Evolutionary conservation across 1,140 invertebrate genomes (phyloP).

Genomic region (Trichogramma pretiosum): DNA sequence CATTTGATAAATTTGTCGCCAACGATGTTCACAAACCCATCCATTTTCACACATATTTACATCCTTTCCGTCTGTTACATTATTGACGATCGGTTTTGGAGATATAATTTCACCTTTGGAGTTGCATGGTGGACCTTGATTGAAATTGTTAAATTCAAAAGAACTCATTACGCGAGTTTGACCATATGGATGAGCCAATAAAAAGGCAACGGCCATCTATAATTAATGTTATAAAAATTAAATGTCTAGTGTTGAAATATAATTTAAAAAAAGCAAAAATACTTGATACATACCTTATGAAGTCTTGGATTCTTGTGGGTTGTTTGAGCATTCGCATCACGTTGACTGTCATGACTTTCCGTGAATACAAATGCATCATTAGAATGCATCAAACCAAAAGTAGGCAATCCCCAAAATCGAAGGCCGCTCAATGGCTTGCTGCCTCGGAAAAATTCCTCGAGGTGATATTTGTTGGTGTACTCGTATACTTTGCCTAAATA

Average conservation of each 20-base stretch:
- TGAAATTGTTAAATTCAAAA: constrained; percentile 44
- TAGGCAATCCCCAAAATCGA: constrained; percentile 42
- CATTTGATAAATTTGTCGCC: constrained; percentile 70
- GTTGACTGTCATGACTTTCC: constrained; percentile 58
- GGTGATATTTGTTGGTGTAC: constrained; percentile 56
- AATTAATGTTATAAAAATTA: constrained; percentile 15
- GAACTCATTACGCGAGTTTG: constrained; percentile 69
- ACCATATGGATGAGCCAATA: constrained; percentile 70
- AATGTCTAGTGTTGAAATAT: neutral
- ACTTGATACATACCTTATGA: constrained; percentile 42
- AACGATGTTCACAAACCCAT: constrained; percentile 82
- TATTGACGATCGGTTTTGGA: constrained; percentile 54
- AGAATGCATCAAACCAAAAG: constrained; percentile 41
- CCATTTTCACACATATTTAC: constrained; percentile 56
- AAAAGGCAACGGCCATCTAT: constrained; percentile 68
- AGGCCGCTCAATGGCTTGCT: constrained; percentile 46
- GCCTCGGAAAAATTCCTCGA: constrained; percentile 32
- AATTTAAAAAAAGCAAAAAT: neutral
- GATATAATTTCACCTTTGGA: constrained; percentile 51
- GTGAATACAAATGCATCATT: constrained; percentile 51
- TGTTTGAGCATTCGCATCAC: constrained; percentile 31
- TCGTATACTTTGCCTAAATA: constrained; percentile 64
- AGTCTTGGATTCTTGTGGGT: constrained; percentile 47
- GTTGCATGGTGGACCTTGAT: constrained; percentile 44
- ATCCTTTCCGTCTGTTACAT: constrained; percentile 11